A percentile compares a stretch with the other conserved stretches of the same genome.
phyloP scores from a whole-genome alignment of 2,888 invertebrate genomes.

The Camptogramma bilineatum region DNA sequence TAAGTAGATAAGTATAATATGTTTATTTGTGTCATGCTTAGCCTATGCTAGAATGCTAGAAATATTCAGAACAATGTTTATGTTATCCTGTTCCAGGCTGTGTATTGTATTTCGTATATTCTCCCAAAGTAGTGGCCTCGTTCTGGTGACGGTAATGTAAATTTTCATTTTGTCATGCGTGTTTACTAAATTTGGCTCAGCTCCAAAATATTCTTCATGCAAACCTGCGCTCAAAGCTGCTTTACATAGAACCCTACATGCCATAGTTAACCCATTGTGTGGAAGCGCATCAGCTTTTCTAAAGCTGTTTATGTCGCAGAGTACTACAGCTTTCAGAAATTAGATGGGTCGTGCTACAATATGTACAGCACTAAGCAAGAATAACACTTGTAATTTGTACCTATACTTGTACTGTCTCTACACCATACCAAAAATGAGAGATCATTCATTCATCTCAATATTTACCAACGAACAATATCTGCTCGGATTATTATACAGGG shows the following conservation, averaged over 20 bases:
- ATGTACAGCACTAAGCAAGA: not conserved
- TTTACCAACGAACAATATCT: not conserved
- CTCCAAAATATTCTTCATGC: conserved; percentile 24
- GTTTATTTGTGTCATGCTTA: not conserved
- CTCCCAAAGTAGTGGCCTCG: not conserved
- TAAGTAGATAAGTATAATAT: not conserved
- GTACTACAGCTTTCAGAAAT: conserved; percentile 12
- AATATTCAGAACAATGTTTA: not conserved
- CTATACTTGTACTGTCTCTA: no score
- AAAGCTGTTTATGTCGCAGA: conserved; percentile 25
- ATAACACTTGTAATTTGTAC: not conserved
- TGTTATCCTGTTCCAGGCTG: not conserved
- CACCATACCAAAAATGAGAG: not conserved
- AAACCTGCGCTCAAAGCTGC: conserved; percentile 18
- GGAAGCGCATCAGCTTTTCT: conserved; percentile 28
- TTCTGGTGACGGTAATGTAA: conserved; percentile 13
- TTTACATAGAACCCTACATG: conserved; percentile 13
- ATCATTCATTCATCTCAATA: not conserved
- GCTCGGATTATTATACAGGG: not conserved
- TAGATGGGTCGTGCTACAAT: not conserved
- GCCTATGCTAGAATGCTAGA: no score
- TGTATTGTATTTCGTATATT: not conserved
- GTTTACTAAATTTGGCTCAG: conserved; percentile 30
- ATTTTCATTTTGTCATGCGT: conserved; percentile 25
- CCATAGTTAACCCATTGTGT: conserved; percentile 22